phyloP scores from a whole-genome alignment of 2,888 invertebrate species.

The Acrobasis consociella region DNA sequence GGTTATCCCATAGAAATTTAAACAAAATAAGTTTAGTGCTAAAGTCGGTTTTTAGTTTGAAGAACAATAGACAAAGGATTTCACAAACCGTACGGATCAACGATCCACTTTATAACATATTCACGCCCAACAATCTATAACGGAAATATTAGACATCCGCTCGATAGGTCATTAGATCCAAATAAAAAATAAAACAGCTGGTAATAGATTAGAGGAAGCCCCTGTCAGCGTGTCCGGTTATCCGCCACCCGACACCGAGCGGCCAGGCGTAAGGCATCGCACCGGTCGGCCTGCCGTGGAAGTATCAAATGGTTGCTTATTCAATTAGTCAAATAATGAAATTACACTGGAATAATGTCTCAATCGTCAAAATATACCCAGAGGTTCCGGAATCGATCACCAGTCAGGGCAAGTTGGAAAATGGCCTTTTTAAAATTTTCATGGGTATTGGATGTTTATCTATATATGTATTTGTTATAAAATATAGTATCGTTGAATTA shows the following conservation, averaged over 20 bases:
- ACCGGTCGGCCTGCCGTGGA: conserved; percentile 9
- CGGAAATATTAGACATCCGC: conserved; percentile 1
- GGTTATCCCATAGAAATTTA: no score
- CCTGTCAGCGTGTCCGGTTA: conserved; percentile 65
- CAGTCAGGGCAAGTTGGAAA: no score
- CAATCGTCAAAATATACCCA: no score
- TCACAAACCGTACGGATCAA: not conserved
- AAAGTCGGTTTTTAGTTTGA: no score
- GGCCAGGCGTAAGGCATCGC: conserved; percentile 26
- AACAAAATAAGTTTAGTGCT: no score
- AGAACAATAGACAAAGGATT: not conserved
- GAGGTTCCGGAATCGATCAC: no score
- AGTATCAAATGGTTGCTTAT: conserved; percentile 1
- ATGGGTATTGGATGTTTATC: no score
- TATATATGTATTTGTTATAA: no score
- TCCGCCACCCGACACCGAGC: conserved; percentile 49
- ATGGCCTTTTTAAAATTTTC: no score
- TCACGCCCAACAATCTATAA: not conserved
- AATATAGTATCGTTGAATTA: no score
- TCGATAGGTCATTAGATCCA: conserved; percentile 25
- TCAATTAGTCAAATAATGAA: not conserved
- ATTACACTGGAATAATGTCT: not conserved
- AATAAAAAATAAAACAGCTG: conserved; percentile 29
- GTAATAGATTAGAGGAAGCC: conserved; percentile 73
- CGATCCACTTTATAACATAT: not conserved